phyloP scores from a whole-genome alignment of 2,797 vertebrate genomes.

The Typhlichthys eigenmanni region DNA sequence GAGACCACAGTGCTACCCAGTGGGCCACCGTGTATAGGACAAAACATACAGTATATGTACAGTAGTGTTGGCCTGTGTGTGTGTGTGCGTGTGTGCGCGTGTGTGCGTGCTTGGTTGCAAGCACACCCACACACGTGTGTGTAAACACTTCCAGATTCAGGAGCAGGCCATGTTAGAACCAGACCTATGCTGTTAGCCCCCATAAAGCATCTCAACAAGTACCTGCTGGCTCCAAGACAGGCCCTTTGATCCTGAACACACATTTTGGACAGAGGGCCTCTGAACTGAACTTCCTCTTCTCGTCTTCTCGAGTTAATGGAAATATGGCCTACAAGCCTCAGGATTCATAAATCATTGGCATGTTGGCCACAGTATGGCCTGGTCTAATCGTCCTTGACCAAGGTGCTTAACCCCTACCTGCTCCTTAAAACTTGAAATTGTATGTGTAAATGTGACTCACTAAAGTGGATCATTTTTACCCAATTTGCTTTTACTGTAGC shows the following conservation, averaged over 20 bases:
- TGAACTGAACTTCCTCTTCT: conserved; percentile 31
- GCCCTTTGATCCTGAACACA: conserved; percentile 32
- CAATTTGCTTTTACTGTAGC: too few species aligned
- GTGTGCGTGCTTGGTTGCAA: background rate
- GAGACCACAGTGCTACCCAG: too few species aligned
- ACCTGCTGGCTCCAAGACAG: conserved; percentile 34
- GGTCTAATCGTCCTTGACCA: too few species aligned
- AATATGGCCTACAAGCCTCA: background rate
- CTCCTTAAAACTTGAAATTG: too few species aligned
- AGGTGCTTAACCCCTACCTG: too few species aligned
- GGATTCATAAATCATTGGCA: background rate
- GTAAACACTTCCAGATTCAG: conserved; percentile 49
- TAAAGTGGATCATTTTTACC: too few species aligned
- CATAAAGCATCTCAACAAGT: conserved; percentile 44
- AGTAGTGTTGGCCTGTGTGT: background rate
- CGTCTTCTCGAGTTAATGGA: conserved; percentile 17
- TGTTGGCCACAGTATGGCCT: too few species aligned
- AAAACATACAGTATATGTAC: too few species aligned
- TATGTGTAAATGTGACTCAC: too few species aligned
- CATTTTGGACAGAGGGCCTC: background rate
- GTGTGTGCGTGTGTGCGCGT: background rate
- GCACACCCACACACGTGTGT: background rate
- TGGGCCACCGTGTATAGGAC: too few species aligned
- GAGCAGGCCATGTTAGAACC: conserved; percentile 29
- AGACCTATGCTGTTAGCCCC: conserved; percentile 40